These are phyloP conservation scores for Ceratotherium simum DNA, from an alignment of 2,113 vertebrate species.

Conservation along the genomic window DNA sequence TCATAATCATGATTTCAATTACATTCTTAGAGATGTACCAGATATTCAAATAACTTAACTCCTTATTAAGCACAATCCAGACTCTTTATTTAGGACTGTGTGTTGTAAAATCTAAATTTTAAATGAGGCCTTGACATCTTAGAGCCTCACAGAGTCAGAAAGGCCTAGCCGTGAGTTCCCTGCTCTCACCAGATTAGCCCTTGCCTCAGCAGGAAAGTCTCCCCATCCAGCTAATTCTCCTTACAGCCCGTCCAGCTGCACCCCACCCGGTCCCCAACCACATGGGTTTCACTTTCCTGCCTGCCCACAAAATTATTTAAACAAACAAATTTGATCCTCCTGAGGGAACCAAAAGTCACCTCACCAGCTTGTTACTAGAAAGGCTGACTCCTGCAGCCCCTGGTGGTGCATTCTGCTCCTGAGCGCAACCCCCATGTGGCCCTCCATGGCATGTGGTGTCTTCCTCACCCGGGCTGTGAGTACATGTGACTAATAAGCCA, in stretches of 20 bases:
- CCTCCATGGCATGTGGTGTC: rapidly evolving
- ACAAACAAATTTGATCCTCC: background rate
- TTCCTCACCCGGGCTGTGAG: background rate
- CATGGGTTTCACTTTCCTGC: background rate
- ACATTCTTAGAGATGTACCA: background rate
- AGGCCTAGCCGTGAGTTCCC: too few relatives aligned
- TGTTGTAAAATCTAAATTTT: background rate
- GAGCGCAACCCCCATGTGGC: rapidly evolving
- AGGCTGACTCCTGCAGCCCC: background rate
- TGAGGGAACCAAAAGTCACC: background rate
- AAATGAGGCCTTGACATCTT: background rate
- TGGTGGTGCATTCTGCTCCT: background rate
- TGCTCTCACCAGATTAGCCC: background rate
- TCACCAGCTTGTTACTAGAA: background rate
- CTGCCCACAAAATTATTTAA: background rate
- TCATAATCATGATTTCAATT: background rate
- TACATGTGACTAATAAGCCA: background rate
- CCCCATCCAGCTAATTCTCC: background rate
- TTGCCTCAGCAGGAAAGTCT: background rate
- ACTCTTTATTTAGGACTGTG: background rate
- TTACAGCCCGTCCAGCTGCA: background rate
- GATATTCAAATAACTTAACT: background rate
- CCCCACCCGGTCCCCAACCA: background rate
- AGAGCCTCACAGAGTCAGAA: background rate
- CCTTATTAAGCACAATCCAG: background rate